phyloP scores from a whole-genome alignment of 2,888 invertebrate species.

The Acanthococcus lagerstroemiae region DNA sequence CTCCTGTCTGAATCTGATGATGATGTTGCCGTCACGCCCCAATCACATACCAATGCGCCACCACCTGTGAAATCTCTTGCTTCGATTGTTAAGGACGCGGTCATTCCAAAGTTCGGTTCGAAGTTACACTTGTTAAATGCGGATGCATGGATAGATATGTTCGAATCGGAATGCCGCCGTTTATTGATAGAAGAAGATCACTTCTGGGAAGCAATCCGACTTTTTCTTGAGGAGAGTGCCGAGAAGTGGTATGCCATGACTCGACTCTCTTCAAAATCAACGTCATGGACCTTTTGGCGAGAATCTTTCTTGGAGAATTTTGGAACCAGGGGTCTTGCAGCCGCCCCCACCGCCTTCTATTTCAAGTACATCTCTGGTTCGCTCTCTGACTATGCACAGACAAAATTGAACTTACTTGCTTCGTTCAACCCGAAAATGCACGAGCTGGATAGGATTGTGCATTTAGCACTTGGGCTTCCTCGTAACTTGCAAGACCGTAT shows the following conservation, averaged over 20 bases:
- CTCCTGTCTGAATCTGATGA: not conserved
- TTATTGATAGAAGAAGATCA: not conserved
- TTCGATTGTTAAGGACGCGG: not conserved
- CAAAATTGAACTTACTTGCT: not conserved
- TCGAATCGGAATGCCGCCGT: conserved; percentile 1
- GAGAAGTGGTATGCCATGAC: not conserved
- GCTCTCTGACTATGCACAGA: not conserved
- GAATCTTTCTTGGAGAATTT: conserved; percentile 6
- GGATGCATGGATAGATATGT: not conserved
- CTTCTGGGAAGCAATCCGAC: not conserved
- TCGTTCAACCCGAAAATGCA: not conserved
- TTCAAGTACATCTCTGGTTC: not conserved
- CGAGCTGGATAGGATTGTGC: not conserved
- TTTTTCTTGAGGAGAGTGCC: not conserved
- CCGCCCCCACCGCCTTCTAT: not conserved
- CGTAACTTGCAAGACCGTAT: not conserved
- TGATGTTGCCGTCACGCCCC: not conserved
- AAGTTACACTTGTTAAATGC: not conserved
- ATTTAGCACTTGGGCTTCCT: not conserved
- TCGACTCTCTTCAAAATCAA: not conserved
- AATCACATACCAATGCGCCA: not conserved
- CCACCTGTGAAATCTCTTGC: not conserved
- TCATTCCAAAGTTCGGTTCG: not conserved
- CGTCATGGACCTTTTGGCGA: not conserved
- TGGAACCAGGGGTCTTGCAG: not conserved